These are phyloP conservation scores for Pterocles gutturalis DNA, from an alignment of 2,113 vertebrate species.

Conservation along the genomic window DNA sequence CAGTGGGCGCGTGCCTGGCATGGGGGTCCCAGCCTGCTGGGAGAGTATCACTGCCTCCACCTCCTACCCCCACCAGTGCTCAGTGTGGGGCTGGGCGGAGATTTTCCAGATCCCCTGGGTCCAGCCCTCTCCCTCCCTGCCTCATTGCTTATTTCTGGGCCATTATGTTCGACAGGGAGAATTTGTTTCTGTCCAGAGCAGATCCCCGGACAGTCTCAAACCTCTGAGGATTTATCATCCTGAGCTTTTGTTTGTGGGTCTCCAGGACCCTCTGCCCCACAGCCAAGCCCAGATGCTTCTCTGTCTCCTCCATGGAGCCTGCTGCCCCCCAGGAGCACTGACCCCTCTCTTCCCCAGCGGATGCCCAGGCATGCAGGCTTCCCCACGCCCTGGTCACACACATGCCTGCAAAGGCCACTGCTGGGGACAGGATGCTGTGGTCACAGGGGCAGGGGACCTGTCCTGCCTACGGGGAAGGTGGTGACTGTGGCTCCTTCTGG, in stretches of 20 bases:
- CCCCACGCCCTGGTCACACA: neutral
- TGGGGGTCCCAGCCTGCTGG: neutral
- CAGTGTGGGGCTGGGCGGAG: neutral
- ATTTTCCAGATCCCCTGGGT: constrained; percentile 28
- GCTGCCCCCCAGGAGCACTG: neutral
- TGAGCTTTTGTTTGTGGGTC: constrained; percentile 61
- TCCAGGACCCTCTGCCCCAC: constrained; percentile 36
- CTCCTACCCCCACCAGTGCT: neutral
- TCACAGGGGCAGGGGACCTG: neutral
- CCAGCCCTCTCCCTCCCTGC: neutral
- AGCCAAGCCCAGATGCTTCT: neutral
- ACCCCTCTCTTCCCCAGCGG: neutral
- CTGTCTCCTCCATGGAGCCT: neutral
- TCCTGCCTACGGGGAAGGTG: neutral
- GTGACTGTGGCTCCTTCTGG: neutral
- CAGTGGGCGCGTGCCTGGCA: rapidly evolving
- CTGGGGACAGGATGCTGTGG: neutral
- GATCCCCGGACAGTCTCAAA: constrained; percentile 30
- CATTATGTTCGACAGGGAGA: constrained; percentile 42
- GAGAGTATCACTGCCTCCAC: neutral
- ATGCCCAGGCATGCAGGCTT: neutral
- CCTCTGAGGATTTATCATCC: constrained; percentile 48
- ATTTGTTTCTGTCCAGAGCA: constrained; percentile 50
- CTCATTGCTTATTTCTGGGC: constrained; percentile 52
- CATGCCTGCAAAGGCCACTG: neutral